phyloP scores from a whole-genome alignment of 2,888 invertebrate genomes.

The Dryadula phaetusa region DNA sequence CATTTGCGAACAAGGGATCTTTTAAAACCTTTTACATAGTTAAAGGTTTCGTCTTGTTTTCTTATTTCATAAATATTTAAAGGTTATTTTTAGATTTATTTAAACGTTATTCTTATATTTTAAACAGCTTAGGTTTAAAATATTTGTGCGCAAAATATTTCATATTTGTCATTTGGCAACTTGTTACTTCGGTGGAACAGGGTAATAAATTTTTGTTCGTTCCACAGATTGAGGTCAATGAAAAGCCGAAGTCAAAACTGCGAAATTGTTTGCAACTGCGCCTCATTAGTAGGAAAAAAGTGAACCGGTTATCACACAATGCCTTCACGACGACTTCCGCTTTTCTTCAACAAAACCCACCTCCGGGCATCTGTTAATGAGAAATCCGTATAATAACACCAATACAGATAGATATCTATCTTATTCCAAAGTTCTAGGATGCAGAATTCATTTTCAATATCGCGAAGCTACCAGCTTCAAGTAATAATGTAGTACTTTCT shows the following conservation, averaged over 20 bases:
- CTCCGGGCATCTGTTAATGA: conserved; percentile 62
- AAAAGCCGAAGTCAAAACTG: conserved; percentile 40
- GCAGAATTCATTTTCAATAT: conserved; percentile 46
- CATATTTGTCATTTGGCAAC: neutral
- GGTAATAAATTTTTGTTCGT: conserved; percentile 36
- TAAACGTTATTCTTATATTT: no score
- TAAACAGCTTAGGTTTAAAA: neutral
- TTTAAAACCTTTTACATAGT: conserved; percentile 2
- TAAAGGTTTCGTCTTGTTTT: neutral
- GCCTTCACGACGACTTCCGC: conserved; percentile 60
- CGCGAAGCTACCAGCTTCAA: conserved; percentile 42
- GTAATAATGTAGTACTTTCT: conserved; percentile 47
- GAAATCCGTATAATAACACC: conserved; percentile 46
- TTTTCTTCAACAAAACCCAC: conserved; percentile 58
- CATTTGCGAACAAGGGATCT: conserved; percentile 4
- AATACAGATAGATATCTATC: conserved; percentile 39
- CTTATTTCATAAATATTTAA: neutral
- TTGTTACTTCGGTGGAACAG: conserved; percentile 23
- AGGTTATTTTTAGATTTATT: neutral
- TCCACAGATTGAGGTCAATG: conserved; percentile 43
- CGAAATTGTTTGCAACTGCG: conserved; percentile 56
- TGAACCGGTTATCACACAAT: conserved; percentile 68
- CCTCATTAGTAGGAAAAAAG: conserved; percentile 72
- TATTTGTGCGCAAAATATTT: neutral
- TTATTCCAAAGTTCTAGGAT: conserved; percentile 43